Base-by-base conservation (phyloP, 1,140 invertebrate species). In the Aphaenogaster rudis region DNA sequence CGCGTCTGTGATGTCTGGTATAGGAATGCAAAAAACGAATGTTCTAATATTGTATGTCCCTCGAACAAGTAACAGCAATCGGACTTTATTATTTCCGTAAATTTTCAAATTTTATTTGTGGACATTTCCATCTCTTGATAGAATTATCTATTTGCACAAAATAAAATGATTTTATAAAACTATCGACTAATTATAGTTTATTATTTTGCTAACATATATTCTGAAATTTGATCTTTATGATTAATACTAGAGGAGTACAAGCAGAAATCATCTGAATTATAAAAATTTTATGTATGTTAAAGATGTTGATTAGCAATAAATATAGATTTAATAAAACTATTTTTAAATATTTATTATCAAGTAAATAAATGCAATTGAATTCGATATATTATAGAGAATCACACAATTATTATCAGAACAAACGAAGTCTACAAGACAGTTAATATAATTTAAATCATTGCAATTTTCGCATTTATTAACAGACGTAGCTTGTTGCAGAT, bases 401-500 rank as follows among this genome's bases (percentile, higher is more conserved):
- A 50, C 28, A n/a, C 15, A 81, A 57, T 81, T 69, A 69, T 69
- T 4, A 28, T 64, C 36, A 50, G 42, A 79, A 79, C 17, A 13
- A 72, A 76, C 7, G 1, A 28, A 45, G 3, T 76, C 11, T 6
- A 50, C 8, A 36, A 81, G n/a, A 13, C 21, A 36, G 9, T 57
- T 45, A 74, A 39, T 36, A 42, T 11, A 48, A 84, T 84, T 61
- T 50, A 76, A 76, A 76, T 76, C 17, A 39, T 50, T 76, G 11
- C 21, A 48, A 84, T 63, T 61, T 50, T 76, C 13, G 4, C 54
- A 6, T 74, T 84, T 48, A 63, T 61, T 84, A 61, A 57, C 45
- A 33, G 42, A 61, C 17, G 28, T 9, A 13, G 67, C 42, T 59
- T 7, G n/a, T 76, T 74, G 45, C 76, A 81, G 90, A 67, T 76